Evolutionary conservation across 1,140 invertebrate species (phyloP).

Genomic region (Musca vetustissima): DNA sequence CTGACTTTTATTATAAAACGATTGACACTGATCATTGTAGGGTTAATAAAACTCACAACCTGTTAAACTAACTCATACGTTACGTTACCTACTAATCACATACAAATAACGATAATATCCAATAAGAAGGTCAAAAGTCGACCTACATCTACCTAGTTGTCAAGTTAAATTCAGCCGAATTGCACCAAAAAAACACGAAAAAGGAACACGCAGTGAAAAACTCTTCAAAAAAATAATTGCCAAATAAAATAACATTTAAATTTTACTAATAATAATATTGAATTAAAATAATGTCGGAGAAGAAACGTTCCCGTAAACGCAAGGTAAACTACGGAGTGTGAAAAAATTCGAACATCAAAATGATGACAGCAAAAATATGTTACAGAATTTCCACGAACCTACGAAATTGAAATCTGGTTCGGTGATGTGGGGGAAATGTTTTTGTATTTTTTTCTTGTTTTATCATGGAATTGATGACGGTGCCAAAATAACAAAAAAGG

Average conservation of each 20-base stretch:
- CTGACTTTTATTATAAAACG: too few relatives aligned
- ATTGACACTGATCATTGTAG: too few relatives aligned
- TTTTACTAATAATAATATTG: background rate
- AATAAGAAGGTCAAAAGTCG: background rate
- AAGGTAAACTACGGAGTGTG: slow-evolving; percentile 32
- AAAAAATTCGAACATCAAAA: background rate
- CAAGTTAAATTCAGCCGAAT: background rate
- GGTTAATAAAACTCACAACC: too few relatives aligned
- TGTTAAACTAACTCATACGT: too few relatives aligned
- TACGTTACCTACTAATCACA: too few relatives aligned
- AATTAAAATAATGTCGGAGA: slow-evolving; percentile 46
- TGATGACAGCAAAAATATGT: background rate
- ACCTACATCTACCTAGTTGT: background rate
- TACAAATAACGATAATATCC: too few relatives aligned
- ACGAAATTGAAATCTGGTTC: too few relatives aligned
- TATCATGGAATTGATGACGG: too few relatives aligned
- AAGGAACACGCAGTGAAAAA: background rate
- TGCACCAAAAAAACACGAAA: background rate
- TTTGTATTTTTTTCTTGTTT: too few relatives aligned
- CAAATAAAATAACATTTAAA: slow-evolving; percentile 8
- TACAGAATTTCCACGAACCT: slow-evolving; percentile 3
- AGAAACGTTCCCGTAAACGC: slow-evolving; percentile 52
- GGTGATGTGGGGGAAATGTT: too few relatives aligned
- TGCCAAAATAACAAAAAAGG: too few relatives aligned
- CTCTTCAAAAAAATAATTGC: background rate